Percentiles rank a stretch among this genome's conserved stretches.
Evolutionary conservation across 2,888 invertebrate genomes (phyloP).

Genomic region (Heliconius hortense): DNA sequence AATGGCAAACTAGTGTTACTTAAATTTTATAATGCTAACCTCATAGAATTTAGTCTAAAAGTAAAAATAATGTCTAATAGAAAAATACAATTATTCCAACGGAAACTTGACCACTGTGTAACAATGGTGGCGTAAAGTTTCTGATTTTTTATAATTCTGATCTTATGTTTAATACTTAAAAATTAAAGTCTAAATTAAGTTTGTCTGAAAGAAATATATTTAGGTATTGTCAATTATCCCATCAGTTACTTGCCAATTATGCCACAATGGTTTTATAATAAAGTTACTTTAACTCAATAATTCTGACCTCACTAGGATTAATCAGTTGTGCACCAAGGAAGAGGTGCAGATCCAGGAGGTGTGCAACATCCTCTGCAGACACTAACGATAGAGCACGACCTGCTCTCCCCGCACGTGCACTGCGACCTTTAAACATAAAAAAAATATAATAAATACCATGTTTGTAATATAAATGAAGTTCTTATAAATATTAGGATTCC

Average conservation of each 20-base stretch:
- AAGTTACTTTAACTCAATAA: background rate
- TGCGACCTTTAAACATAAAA: conserved; percentile 84
- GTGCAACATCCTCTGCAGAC: conserved; percentile 94
- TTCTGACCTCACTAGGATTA: conserved; percentile 51
- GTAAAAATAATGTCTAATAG: no score
- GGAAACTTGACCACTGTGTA: no score
- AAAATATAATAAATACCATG: background rate
- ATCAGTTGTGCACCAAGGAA: conserved; percentile 91
- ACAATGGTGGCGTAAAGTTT: no score
- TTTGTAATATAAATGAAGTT: background rate
- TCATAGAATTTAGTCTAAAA: no score
- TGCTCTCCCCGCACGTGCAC: conserved; percentile 95
- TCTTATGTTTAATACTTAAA: no score
- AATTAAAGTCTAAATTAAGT: no score
- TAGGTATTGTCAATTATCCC: background rate
- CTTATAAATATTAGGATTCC: background rate
- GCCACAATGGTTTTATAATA: background rate
- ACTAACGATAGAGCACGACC: conserved; percentile 97
- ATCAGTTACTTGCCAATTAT: background rate
- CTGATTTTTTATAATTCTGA: no score
- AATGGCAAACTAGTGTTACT: no score
- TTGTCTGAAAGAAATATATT: background rate
- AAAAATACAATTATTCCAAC: no score
- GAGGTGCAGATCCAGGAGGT: conserved; percentile 95
- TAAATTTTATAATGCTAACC: no score